Evolutionary conservation across 2,113 vertebrate species (phyloP).

Genomic region (Engraulis encrasicolus): DNA sequence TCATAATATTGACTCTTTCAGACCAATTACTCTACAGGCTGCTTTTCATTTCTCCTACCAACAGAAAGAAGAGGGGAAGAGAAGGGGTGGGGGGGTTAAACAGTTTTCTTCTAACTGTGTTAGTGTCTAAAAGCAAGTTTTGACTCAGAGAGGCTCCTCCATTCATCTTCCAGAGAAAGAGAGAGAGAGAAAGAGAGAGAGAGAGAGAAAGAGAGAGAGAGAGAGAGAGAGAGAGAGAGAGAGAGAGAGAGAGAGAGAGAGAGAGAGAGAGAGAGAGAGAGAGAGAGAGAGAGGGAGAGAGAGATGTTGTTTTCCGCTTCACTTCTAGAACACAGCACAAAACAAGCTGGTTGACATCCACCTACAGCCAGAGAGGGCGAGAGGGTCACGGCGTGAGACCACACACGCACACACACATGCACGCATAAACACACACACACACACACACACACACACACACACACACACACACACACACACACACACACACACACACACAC

Average conservation of each 20-base stretch:
- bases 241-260: not conserved
- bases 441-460: not conserved
- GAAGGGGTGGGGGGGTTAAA: no score
- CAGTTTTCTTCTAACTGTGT: no score
- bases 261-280: no score
- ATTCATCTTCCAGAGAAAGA: no score
- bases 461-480: slow-evolving; percentile 12
- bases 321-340: not conserved
- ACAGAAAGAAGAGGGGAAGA: no score
- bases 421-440: not conserved
- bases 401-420: not conserved
- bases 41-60: not conserved
- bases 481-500: slow-evolving; percentile 9
- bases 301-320: not conserved
- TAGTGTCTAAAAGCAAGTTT: no score
- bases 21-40: slow-evolving; percentile 17
- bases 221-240: no score
- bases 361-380: not conserved
- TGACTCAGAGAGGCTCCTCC: no score
- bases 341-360: not conserved
- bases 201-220: not conserved
- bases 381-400: not conserved
- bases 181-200: not conserved
- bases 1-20: slow-evolving; percentile 50
- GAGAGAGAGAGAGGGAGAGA: not conserved